Base-by-base conservation (phyloP, 2,888 invertebrate species). In the Limnephilus lunatus region DNA sequence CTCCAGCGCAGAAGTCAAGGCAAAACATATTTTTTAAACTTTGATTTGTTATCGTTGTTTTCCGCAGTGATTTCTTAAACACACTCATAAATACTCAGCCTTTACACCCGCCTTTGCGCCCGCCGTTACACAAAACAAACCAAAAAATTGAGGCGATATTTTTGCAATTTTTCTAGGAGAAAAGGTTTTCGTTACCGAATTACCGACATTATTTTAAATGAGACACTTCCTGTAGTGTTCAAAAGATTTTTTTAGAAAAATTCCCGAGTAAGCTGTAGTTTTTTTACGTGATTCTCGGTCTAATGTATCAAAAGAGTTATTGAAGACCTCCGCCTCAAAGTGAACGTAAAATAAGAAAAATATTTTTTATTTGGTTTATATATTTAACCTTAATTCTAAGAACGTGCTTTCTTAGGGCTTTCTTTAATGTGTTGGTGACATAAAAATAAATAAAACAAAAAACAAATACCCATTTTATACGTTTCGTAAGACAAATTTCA, bases 41-140 rank as follows among this genome's bases (percentile, higher is more conserved):
- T 80, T 89, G 88, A 89, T 89, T 89, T 89, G 88, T 89, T 80
- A n/a, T 81, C 80, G 39, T 86, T 86, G 48, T 86, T 86, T 86
- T 68, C 80, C 88, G 68, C 19, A 3, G 44, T 39, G 44, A 44
- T 86, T 86, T 48, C 32, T 89, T 81, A 80, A n/a, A 31, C 81
- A 80, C 81, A 80, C 35, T 89, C 68, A 30, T 89, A 88, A 88
- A 68, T 32, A 32, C 25, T 68, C 68, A 1, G n/a, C 68, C 1
- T 68, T 68, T 68, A 48, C 48, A 48, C 48, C 48, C 48, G 48
- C 15, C 48, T 48, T 15, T 4, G 4, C 68, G n/a, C 68, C 68
- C 25, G n/a, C 68, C 68, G 25, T 53, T 53, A 68, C 68, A 7
- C 83, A 35, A 83, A 83, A 39, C 83, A n/a, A 83, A 83, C 11